Base-by-base conservation (phyloP, 2,888 invertebrate genomes). In the Thymelicus lineola region DNA sequence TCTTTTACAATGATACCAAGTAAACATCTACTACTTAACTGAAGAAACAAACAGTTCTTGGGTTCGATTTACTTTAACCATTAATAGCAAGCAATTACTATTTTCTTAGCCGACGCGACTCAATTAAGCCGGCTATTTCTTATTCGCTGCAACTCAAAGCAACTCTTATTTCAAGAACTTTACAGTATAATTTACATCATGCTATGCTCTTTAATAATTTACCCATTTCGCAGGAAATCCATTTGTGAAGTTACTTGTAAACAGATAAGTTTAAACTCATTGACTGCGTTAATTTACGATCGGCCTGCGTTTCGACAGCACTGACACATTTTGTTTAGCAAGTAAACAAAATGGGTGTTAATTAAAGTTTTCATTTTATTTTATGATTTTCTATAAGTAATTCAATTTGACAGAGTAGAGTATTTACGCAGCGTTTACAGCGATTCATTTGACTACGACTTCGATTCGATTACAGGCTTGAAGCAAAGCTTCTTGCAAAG, bases 201-300 rank as follows among this genome's bases (percentile, higher is more conserved):
- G 42, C 7, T 10, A 55, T 42, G 10, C 7, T 28, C 45, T 28
- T 1, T 9, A 15, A 57, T 20, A 55, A 12, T 45, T 65, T 65
- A 57, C 17, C 45, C 20, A 65, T 65, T 57, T 65, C 42, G 28
- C 20, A 17, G 64, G 20, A 57, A 65, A 57, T 42, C 64, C 55
- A 65, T 57, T 57, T 55, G 55, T 55, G 55, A 57, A 42, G 28
- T 57, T 65, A 28, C 45, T 57, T 45, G 64, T 45, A 65, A 65
- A 65, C 65, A 65, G 57, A 65, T 65, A 58, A 36, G 36, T 65
- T 65, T 28, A 42, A 65, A 65, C 57, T 65, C 28, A 57, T 65
- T 65, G 57, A 65, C 57, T 28, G 55, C 57, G 65, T 65, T 65
- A 55, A 65, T 36, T 48, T 59, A 35, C 38, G n/a, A 58, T 14